Conservation (phyloP, 92 coral and sea anemone genomes). For the Zoanthus solanderi region DNA sequence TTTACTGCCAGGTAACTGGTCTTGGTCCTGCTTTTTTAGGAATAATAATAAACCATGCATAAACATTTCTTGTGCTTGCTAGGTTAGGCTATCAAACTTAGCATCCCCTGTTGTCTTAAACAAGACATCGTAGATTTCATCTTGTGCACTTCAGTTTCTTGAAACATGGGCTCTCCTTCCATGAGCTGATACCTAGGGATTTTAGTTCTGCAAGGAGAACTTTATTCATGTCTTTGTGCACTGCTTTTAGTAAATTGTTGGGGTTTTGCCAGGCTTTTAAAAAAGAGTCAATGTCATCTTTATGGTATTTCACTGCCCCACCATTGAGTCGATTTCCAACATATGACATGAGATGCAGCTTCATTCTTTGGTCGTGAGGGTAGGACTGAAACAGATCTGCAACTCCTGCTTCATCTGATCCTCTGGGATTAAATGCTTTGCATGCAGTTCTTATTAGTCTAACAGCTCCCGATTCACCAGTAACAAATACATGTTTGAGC, state of each 20-base stretch:
- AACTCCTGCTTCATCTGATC: constrained; percentile 10
- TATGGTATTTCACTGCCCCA: not conserved
- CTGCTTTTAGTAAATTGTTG: constrained; percentile 9
- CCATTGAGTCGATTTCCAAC: constrained; percentile 12
- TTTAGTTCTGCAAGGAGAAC: not conserved
- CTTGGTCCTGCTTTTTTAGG: constrained; percentile 3
- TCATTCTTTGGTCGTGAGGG: constrained; percentile 10
- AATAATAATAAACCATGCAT: constrained; percentile 16
- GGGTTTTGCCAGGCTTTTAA: constrained; percentile 5
- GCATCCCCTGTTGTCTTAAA: not conserved
- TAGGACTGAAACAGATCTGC: constrained; percentile 22
- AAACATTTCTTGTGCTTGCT: constrained; percentile 5
- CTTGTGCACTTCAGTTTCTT: constrained; percentile 7
- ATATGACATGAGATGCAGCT: constrained; percentile 20
- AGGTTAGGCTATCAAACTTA: not conserved
- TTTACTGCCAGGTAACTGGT: not conserved
- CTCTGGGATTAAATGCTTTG: constrained; percentile 25
- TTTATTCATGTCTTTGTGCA: not conserved
- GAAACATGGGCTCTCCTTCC: not conserved
- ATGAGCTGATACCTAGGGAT: not conserved
- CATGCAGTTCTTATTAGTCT: constrained; percentile 24
- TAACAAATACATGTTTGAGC: constrained; percentile 12
- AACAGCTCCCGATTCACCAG: constrained; percentile 22
- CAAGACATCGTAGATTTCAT: not conserved
- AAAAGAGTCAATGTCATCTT: not conserved